A percentile compares a stretch with the other conserved stretches of the same genome.
phyloP scores from a whole-genome alignment of 1,140 invertebrate genomes.

The Orussus abietinus region DNA sequence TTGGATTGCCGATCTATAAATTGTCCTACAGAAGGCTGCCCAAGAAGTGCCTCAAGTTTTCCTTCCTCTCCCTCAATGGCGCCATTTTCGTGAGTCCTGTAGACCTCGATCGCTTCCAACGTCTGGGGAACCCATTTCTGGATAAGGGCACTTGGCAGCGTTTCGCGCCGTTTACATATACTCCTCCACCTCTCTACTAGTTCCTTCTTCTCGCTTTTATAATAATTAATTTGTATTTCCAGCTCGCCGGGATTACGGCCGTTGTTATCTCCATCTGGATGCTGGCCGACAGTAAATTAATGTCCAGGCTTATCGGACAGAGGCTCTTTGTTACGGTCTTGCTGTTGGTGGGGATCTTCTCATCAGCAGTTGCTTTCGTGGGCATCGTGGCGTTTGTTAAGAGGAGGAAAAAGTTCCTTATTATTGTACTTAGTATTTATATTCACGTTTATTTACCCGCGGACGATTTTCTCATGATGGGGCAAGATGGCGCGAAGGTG shows the following conservation, averaged over 20 bases:
- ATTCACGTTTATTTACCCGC: too few species aligned
- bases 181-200: not conserved
- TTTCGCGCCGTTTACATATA: not conserved
- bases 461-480: too few species aligned
- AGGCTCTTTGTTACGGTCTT: conserved; percentile 24
- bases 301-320: conserved; percentile 28
- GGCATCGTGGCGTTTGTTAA: conserved; percentile 29
- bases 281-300: conserved; percentile 25
- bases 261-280: conserved; percentile 29
- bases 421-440: conserved; percentile 16
- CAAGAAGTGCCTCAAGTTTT: conserved; percentile 22
- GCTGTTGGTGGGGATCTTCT: conserved; percentile 22
- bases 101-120: too few species aligned
- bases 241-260: conserved; percentile 29
- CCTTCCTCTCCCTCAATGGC: conserved; percentile 23
- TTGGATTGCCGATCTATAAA: conserved; percentile 20
- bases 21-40: conserved; percentile 21
- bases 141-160: too few species aligned
- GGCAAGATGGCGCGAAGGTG: too few species aligned
- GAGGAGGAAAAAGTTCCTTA: conserved; percentile 19
- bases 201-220: conserved; percentile 1
- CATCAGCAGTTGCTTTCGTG: conserved; percentile 15
- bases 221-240: conserved; percentile 6
- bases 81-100: conserved; percentile 22
- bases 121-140: too few species aligned